phyloP scores from a whole-genome alignment of 2,797 vertebrate species.

The Premnoplex brunnescens region DNA sequence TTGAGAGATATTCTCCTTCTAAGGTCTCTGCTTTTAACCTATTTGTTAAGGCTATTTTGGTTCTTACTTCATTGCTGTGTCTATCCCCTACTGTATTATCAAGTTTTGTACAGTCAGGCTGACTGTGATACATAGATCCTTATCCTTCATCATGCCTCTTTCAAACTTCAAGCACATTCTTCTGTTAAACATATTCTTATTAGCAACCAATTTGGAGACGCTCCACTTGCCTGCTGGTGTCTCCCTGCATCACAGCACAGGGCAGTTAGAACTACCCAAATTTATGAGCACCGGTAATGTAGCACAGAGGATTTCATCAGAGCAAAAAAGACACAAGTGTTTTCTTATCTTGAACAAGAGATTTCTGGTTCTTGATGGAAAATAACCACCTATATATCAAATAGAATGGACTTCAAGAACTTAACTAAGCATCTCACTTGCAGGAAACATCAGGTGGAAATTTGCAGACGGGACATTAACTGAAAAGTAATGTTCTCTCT shows the following conservation, averaged over 20 bases:
- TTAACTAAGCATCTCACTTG: neutral
- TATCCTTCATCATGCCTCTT: neutral
- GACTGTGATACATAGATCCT: neutral
- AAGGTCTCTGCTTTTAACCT: neutral
- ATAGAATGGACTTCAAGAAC: neutral
- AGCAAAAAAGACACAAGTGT: rapidly evolving
- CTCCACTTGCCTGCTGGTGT: neutral
- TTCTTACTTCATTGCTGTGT: neutral
- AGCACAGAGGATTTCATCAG: neutral
- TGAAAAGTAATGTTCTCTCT: neutral
- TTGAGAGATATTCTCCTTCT: neutral
- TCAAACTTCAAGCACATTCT: neutral
- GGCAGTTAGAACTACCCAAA: neutral
- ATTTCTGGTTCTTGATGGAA: neutral
- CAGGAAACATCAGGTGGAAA: neutral
- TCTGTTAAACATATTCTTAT: neutral
- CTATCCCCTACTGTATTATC: neutral
- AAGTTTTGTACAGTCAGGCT: neutral
- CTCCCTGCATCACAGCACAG: neutral
- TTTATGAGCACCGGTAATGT: neutral
- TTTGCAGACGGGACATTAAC: neutral
- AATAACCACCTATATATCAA: neutral
- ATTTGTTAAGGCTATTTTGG: neutral
- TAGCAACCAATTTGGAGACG: neutral
- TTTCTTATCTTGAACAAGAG: neutral